Evolutionary conservation across 2,888 invertebrate species (phyloP), one percentile per base, ranked within the genome.

Genomic region (Polylopha cassiicola): DNA sequence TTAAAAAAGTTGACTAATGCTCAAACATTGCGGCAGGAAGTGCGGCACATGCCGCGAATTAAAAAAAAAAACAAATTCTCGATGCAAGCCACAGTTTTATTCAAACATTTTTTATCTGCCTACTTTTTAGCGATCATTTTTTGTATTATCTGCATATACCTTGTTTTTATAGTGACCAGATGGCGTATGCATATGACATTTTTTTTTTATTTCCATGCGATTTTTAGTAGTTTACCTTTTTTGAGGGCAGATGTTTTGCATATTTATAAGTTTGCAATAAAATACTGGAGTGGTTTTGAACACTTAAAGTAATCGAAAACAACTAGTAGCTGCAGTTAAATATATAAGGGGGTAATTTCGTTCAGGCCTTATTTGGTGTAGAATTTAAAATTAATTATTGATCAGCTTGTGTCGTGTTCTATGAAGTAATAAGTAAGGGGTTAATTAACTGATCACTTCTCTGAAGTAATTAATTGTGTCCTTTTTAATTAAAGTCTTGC

Each of bases 141-240:
- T 75, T 73, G 61, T 62, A 60, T 58, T 58, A 59, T 64, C 61
- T 64, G 61, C 63, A 65, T 67, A 66, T 53, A 47, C 50, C 46
- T 39, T 55, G 69, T 76, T 77, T 76, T 76, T 73, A 57, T 66
- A 69, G 50, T 72, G 73, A 66, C 80, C 84, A 85, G 81, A 79
- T 84, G 84, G 71, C 70, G 62, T 81, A 85, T 85, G 84, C 84
- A 84, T 81, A 85, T 82, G 84, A 85, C 80, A 84, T 62, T 78
- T 81, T 81, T 74, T 81, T 73, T 64, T 58, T 49, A 34, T 37
- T 47, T 47, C 50, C 61, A 71, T 75, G 81, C 82, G 74, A 84
- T 84, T 81, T 82, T 82, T 82, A 78, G 75, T 74, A 66, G 76
- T 65, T 71, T 66, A 68, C 69, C 65, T 73, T 80, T 76, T 80